Conservation (phyloP, 2,113 vertebrate genomes). For the Myrmecophaga tridactyla region DNA sequence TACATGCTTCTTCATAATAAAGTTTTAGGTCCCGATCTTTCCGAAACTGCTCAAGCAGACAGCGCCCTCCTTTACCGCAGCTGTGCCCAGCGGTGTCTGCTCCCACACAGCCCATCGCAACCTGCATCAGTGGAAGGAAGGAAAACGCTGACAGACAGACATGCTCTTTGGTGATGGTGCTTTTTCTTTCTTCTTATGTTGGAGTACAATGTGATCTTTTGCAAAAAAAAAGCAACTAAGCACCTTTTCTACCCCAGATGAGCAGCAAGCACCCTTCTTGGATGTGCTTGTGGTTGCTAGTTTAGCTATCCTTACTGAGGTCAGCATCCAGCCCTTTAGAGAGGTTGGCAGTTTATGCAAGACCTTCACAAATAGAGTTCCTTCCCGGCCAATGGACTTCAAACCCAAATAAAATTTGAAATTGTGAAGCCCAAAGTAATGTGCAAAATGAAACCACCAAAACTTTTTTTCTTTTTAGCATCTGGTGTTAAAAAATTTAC, state of each 20-base stretch:
- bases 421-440: background rate
- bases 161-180: background rate
- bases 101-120: background rate
- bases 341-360: background rate
- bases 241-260: conserved; percentile 23
- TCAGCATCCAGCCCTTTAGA: conserved; percentile 8
- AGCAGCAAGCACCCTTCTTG: background rate
- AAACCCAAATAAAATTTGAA: conserved; percentile 2
- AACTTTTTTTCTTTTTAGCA: background rate
- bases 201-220: background rate
- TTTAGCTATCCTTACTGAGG: conserved; percentile 25
- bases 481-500: background rate
- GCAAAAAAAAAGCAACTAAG: background rate
- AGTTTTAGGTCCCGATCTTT: background rate
- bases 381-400: background rate
- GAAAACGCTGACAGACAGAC: conserved; percentile 18
- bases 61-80: background rate
- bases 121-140: background rate
- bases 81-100: background rate
- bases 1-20: background rate
- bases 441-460: background rate
- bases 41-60: background rate
- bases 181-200: conserved; percentile 29
- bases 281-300: background rate
- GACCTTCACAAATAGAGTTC: background rate